Conservation (phyloP, 2,888 invertebrate species). For the Meiosimyza platycephala region DNA sequence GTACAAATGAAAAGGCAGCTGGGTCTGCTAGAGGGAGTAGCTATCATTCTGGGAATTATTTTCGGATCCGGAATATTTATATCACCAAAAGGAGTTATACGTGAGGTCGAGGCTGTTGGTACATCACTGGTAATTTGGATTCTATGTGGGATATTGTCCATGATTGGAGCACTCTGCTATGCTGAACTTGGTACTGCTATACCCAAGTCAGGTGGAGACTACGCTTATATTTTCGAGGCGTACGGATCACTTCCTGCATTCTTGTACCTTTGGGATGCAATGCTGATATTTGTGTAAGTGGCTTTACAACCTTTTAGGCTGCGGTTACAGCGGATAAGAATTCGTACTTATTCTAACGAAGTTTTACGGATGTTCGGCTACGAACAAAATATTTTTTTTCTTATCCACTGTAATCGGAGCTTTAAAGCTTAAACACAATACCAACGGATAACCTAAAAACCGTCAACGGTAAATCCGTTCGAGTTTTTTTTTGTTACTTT, state of each 20-base stretch:
- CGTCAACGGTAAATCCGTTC: too few relatives aligned
- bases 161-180: conserved; percentile 95
- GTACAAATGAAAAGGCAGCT: conserved; percentile 89
- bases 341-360: background rate
- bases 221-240: conserved; percentile 94
- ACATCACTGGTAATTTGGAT: conserved; percentile 90
- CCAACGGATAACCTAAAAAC: too few relatives aligned
- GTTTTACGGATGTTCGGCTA: too few relatives aligned
- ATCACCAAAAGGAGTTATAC: conserved; percentile 92
- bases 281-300: conserved; percentile 93
- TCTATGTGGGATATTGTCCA: conserved; percentile 87
- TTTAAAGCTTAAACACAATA: too few relatives aligned
- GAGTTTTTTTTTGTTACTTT: too few relatives aligned
- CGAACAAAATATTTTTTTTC: background rate
- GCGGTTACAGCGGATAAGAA: too few relatives aligned
- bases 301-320: background rate
- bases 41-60: conserved; percentile 93
- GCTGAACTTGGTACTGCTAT: conserved; percentile 89
- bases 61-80: conserved; percentile 97
- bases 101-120: conserved; percentile 90
- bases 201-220: conserved; percentile 96
- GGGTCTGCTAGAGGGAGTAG: conserved; percentile 90
- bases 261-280: conserved; percentile 96
- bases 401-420: too few relatives aligned
- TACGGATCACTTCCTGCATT: conserved; percentile 93